A percentile compares a stretch with the other conserved stretches of the same genome.
phyloP scores from a whole-genome alignment of 1,140 invertebrate species.

The Saccostrea glomerata region DNA sequence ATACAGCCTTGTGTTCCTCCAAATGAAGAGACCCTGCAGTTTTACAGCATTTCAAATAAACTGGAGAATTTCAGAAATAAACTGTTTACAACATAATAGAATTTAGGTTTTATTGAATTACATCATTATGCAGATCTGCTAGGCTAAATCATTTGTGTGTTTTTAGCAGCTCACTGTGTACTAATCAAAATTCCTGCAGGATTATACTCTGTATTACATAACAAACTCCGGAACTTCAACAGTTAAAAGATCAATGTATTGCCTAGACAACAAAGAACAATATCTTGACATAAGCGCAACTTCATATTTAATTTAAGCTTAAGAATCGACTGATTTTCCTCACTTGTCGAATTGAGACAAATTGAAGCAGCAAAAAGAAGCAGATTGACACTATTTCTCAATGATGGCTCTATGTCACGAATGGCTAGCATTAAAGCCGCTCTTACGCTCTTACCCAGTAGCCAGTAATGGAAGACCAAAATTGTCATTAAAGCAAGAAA shows the following conservation, averaged over 20 bases:
- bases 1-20: not conserved
- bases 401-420: constrained; percentile 14
- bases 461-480: not conserved
- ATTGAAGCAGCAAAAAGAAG: not conserved
- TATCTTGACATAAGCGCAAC: constrained; percentile 4
- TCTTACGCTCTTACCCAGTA: not conserved
- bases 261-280: constrained; percentile 28
- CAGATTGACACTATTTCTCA: not conserved
- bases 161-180: constrained; percentile 27
- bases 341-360: constrained; percentile 13
- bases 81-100: constrained; percentile 19
- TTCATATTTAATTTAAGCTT: constrained; percentile 12
- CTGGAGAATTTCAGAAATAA: constrained; percentile 9
- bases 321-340: constrained; percentile 18
- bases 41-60: constrained; percentile 14
- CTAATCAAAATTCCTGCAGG: constrained; percentile 18
- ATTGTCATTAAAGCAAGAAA: not conserved
- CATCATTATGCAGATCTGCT: constrained; percentile 4
- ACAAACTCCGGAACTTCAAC: constrained; percentile 3
- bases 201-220: constrained; percentile 14
- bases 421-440: not conserved
- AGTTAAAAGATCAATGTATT: constrained; percentile 24
- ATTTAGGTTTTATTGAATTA: constrained; percentile 39
- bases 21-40: constrained; percentile 26
- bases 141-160: constrained; percentile 32